A percentile compares a stretch with the other conserved stretches of the same genome.
Evolutionary conservation across 2,797 vertebrate genomes (phyloP).

Genomic region (Gymnothorax reevesii): DNA sequence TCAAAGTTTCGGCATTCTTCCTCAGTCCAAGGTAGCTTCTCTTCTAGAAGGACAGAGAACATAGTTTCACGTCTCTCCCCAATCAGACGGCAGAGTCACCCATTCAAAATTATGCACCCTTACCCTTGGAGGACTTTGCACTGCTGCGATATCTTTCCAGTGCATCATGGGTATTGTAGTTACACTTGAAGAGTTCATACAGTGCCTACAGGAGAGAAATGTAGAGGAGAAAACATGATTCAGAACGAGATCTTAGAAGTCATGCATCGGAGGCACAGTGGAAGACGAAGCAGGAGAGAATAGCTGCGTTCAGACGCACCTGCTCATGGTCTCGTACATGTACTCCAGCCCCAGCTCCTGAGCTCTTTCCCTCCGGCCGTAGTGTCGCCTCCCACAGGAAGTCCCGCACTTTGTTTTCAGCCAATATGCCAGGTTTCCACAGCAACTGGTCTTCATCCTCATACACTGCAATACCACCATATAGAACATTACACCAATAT

Average conservation of each 20-base stretch:
- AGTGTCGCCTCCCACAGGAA: slow-evolving; percentile 84
- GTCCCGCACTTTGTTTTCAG: slow-evolving; percentile 87
- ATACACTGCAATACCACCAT: slow-evolving; percentile 72
- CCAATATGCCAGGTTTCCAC: slow-evolving; percentile 85
- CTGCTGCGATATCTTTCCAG: slow-evolving; percentile 84
- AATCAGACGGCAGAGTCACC: background rate
- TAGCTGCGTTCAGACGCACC: background rate
- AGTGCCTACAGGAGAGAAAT: slow-evolving; percentile 75
- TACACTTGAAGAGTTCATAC: slow-evolving; percentile 88
- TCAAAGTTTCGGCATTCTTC: slow-evolving; percentile 98
- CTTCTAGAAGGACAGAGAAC: slow-evolving; percentile 69
- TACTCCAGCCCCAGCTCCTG: slow-evolving; percentile 72
- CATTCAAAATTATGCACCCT: slow-evolving; percentile 42
- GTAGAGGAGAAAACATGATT: slow-evolving; percentile 20
- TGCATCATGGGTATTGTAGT: slow-evolving; percentile 88
- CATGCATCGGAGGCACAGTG: background rate
- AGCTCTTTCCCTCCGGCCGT: slow-evolving; percentile 77
- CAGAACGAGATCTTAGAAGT: background rate
- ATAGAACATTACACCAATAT: background rate
- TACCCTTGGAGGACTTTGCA: slow-evolving; percentile 86
- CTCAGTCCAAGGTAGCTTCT: slow-evolving; percentile 91
- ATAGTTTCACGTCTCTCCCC: background rate
- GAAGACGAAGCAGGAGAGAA: background rate
- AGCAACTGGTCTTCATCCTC: slow-evolving; percentile 92
- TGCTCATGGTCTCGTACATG: slow-evolving; percentile 80